Evolutionary conservation across 2,113 vertebrate genomes (phyloP).

Genomic region (Chlorodrepanis virens): DNA sequence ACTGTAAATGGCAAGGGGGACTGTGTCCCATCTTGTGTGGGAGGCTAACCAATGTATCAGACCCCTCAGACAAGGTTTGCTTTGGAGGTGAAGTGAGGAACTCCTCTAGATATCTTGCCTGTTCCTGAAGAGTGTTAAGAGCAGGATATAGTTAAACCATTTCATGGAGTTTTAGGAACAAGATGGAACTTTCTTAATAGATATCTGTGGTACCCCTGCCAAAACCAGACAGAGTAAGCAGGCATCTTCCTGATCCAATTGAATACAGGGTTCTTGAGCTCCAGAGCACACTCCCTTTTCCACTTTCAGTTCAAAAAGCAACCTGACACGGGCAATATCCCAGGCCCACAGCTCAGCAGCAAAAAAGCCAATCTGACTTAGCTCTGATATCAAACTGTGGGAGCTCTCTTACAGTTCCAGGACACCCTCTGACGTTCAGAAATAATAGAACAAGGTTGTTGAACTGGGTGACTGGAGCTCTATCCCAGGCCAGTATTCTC

Average conservation of each 20-base stretch:
- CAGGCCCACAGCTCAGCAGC: background rate
- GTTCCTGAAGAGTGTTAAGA: background rate
- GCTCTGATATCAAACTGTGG: background rate
- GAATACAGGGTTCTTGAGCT: background rate
- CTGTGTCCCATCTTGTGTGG: background rate
- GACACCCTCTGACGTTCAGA: background rate
- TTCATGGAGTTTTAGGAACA: background rate
- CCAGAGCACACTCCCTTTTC: background rate
- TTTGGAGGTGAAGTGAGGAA: background rate
- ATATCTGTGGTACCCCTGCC: background rate
- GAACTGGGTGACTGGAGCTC: background rate
- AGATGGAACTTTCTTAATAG: background rate
- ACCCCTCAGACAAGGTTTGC: background rate
- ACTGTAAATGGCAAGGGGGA: background rate
- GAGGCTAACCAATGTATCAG: background rate
- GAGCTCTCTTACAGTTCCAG: background rate
- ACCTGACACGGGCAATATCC: background rate
- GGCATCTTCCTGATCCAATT: background rate
- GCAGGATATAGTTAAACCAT: background rate
- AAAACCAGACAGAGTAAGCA: background rate
- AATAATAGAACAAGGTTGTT: background rate
- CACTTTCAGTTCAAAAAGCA: background rate
- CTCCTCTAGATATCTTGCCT: background rate
- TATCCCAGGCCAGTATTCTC: background rate
- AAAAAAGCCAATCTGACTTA: background rate